Evolutionary conservation across 2,888 invertebrate species (phyloP).

Genomic region (Sphecodes monilicornis): DNA sequence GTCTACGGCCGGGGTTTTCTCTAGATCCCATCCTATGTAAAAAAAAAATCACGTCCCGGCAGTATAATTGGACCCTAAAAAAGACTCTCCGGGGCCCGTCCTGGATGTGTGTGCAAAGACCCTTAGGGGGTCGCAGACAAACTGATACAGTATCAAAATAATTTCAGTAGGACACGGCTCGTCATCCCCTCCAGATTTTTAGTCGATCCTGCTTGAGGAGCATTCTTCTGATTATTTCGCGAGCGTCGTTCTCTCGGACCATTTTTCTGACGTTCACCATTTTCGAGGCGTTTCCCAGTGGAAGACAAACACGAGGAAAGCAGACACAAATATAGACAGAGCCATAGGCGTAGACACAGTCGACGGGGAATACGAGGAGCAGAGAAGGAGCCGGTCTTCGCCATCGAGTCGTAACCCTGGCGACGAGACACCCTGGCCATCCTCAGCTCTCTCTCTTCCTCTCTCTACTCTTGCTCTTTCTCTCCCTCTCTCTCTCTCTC

Average conservation of each 20-base stretch:
- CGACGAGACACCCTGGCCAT: constrained; percentile 75
- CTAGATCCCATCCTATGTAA: too few species aligned
- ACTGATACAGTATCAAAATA: not conserved
- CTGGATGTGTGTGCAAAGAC: too few species aligned
- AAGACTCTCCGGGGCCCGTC: too few species aligned
- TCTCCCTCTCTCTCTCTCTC: not conserved
- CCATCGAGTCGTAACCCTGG: constrained; percentile 78
- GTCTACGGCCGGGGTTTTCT: too few species aligned
- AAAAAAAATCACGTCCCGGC: too few species aligned
- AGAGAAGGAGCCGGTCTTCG: constrained; percentile 59
- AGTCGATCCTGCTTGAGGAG: not conserved
- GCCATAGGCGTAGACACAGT: constrained; percentile 38
- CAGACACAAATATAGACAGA: constrained; percentile 34
- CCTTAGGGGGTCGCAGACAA: not conserved
- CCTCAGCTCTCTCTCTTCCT: constrained; percentile 52
- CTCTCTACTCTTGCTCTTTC: constrained; percentile 24
- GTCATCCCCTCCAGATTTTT: not conserved
- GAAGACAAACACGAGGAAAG: constrained; percentile 48
- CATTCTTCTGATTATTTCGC: not conserved
- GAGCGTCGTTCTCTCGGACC: not conserved
- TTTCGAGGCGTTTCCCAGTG: constrained; percentile 49
- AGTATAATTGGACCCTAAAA: too few species aligned
- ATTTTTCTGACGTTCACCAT: constrained; percentile 29
- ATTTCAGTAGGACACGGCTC: not conserved
- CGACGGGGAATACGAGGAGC: constrained; percentile 15